These are phyloP conservation scores for Rhaphigaster nebulosa DNA, from an alignment of 2,888 invertebrate genomes.

Conservation along the genomic window DNA sequence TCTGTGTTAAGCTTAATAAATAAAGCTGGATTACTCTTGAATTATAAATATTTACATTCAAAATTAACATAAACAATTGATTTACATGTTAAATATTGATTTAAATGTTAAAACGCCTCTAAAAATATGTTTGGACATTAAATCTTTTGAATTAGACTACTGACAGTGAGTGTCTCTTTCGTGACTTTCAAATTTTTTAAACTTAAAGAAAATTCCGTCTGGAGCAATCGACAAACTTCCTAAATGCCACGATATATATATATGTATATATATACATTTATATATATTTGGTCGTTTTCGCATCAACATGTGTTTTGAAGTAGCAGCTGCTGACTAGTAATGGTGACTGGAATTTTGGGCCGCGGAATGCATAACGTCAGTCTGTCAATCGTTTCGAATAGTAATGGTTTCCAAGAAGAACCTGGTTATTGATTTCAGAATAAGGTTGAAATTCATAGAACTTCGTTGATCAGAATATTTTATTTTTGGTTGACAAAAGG, in stretches of 20 bases:
- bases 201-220: too few relatives aligned
- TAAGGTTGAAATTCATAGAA: not conserved
- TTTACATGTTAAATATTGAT: too few relatives aligned
- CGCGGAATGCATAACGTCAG: not conserved
- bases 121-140: too few relatives aligned
- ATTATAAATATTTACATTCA: too few relatives aligned
- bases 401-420: not conserved
- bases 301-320: not conserved
- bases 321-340: not conserved
- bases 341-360: not conserved
- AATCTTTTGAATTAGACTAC: too few relatives aligned
- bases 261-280: too few relatives aligned
- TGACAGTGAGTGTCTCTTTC: too few relatives aligned
- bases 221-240: not conserved
- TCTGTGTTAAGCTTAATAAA: too few relatives aligned
- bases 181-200: not conserved
- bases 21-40: too few relatives aligned
- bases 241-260: not conserved
- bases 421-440: not conserved
- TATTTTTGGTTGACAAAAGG: not conserved
- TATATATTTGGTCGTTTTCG: not conserved
- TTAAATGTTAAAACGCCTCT: too few relatives aligned
- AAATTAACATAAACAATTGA: too few relatives aligned
- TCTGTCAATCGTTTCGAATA: not conserved
- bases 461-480: not conserved